Evolutionary conservation across 2,888 invertebrate species (phyloP).

Genomic region (Thumatha senex): DNA sequence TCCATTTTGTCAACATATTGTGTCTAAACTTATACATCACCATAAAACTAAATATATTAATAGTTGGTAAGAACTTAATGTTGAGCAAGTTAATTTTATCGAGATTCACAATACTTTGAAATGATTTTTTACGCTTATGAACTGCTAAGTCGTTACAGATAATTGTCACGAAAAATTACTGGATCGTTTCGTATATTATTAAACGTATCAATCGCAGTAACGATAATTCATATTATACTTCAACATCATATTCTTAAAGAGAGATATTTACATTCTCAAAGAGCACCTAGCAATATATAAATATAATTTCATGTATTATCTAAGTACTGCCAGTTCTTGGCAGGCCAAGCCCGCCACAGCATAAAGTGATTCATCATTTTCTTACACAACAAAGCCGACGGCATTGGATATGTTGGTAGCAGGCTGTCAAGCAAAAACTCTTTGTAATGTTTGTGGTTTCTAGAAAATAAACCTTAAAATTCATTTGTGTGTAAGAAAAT

Average conservation of each 20-base stretch:
- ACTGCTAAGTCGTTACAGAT: no score
- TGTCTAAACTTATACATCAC: no score
- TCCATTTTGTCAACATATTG: no score
- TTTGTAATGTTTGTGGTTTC: constrained; percentile 10
- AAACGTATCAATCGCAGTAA: no score
- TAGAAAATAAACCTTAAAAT: background rate
- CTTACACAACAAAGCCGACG: constrained; percentile 3
- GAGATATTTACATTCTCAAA: background rate
- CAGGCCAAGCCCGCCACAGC: background rate
- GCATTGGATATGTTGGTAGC: constrained; percentile 3
- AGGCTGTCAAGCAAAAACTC: constrained; percentile 15
- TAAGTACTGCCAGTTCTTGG: background rate
- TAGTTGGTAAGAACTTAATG: no score
- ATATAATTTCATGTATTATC: background rate
- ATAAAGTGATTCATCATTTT: constrained; percentile 14
- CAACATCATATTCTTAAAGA: background rate
- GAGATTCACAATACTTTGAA: no score
- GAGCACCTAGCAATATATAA: background rate
- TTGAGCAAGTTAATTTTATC: no score
- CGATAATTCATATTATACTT: no score
- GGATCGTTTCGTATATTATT: no score
- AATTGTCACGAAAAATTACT: no score
- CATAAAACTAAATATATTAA: no score
- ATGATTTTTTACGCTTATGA: no score
- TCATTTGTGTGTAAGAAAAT: background rate